Percentiles rank a stretch among this genome's conserved stretches.
Evolutionary conservation across 2,888 invertebrate species (phyloP).

Genomic region (Platycheirus albimanus): DNA sequence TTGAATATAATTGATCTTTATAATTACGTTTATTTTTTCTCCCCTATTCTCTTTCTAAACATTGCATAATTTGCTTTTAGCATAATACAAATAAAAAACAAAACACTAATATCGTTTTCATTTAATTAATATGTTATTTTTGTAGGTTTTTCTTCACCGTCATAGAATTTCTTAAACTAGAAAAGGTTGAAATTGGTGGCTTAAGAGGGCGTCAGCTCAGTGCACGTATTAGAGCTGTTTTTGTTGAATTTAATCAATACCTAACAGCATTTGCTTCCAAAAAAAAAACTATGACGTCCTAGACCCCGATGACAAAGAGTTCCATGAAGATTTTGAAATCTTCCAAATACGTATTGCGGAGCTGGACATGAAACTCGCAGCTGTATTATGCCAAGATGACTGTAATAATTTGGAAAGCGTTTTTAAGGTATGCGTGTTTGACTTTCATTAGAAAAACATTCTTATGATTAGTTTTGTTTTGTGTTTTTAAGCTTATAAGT

Average conservation of each 20-base stretch:
- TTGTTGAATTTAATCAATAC: constrained; percentile 91
- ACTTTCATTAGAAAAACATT: too few species aligned
- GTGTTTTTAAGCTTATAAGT: constrained; percentile 89
- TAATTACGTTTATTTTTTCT: too few species aligned
- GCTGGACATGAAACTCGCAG: constrained; percentile 94
- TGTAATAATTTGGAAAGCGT: constrained; percentile 94
- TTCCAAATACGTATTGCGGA: constrained; percentile 93
- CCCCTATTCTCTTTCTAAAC: too few species aligned
- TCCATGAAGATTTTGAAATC: constrained; percentile 90
- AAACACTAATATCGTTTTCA: too few species aligned
- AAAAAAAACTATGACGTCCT: constrained; percentile 93
- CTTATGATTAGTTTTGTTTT: too few species aligned
- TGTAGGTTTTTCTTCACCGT: constrained; percentile 93
- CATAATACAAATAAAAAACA: too few species aligned
- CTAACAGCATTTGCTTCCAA: constrained; percentile 92
- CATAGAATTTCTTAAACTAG: constrained; percentile 95
- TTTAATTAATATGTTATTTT: neutral
- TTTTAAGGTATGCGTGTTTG: constrained; percentile 96
- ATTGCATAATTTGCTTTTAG: too few species aligned
- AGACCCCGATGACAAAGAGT: constrained; percentile 93
- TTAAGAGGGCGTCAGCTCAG: constrained; percentile 91
- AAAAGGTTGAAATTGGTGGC: constrained; percentile 97
- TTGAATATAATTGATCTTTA: too few species aligned
- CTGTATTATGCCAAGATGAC: constrained; percentile 96
- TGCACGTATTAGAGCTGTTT: constrained; percentile 90